These are phyloP conservation scores for Neopipo cinnamomea DNA, from an alignment of 2,113 vertebrate genomes.

Conservation along the genomic window DNA sequence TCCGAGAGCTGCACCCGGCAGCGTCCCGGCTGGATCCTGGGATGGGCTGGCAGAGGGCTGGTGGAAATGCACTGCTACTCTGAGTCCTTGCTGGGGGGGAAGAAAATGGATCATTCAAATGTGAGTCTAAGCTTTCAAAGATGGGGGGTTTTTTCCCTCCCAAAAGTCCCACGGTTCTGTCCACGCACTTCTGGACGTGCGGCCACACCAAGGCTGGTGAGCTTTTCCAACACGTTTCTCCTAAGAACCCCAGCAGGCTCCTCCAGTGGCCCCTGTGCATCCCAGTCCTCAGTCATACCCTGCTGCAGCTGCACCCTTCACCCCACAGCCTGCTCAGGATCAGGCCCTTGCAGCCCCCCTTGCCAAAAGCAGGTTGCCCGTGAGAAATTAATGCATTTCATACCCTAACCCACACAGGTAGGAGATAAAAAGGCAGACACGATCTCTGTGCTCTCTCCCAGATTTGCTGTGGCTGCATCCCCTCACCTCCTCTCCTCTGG, in stretches of 20 bases:
- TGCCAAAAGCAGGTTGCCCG: fast-evolving
- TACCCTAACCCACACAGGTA: fast-evolving
- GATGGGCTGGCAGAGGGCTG: neutral
- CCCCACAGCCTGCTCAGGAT: neutral
- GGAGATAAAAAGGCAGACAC: neutral
- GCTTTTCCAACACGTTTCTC: neutral
- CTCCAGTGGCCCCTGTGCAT: neutral
- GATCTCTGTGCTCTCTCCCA: neutral
- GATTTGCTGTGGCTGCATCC: neutral
- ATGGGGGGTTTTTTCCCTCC: neutral
- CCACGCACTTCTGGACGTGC: fast-evolving
- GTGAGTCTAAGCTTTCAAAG: neutral
- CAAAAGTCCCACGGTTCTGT: fast-evolving
- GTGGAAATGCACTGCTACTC: neutral
- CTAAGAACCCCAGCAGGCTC: fast-evolving
- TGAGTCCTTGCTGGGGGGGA: fast-evolving
- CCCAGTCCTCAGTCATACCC: fast-evolving
- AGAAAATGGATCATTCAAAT: fast-evolving
- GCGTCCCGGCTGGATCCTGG: neutral
- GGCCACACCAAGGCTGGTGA: neutral
- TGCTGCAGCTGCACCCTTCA: neutral
- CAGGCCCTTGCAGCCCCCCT: neutral
- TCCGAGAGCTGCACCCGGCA: neutral
- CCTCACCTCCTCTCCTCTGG: neutral
- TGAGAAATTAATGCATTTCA: neutral